These are phyloP conservation scores for Drosophila gunungcola DNA, from an alignment of 1,140 invertebrate species.

Conservation along the genomic window DNA sequence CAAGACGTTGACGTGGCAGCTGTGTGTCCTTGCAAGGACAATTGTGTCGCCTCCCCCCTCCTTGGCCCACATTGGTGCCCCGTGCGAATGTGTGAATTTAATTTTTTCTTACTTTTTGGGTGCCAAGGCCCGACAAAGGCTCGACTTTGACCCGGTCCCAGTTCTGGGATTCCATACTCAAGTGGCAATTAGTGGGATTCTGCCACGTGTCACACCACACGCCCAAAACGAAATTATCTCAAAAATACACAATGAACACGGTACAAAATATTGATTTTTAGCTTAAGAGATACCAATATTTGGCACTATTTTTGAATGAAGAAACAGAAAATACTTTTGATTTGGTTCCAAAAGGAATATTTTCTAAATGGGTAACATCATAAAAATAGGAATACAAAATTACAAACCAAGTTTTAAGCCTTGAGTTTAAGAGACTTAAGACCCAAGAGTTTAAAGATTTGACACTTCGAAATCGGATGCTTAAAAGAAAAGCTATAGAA, in stretches of 20 bases:
- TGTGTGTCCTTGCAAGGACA: constrained; percentile 79
- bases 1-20: constrained; percentile 73
- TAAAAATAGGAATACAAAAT: too few species aligned
- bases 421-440: too few species aligned
- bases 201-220: constrained; percentile 24
- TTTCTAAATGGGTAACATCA: too few species aligned
- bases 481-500: too few species aligned
- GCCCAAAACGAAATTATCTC: constrained; percentile 48
- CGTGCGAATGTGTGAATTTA: constrained; percentile 44
- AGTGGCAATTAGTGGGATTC: constrained; percentile 64
- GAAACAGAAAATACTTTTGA: too few species aligned
- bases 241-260: constrained; percentile 44
- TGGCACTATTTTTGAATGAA: too few species aligned
- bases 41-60: constrained; percentile 47
- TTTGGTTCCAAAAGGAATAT: too few species aligned
- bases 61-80: constrained; percentile 29
- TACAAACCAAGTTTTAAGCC: too few species aligned
- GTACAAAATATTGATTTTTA: background rate
- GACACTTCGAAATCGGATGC: too few species aligned
- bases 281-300: too few species aligned
- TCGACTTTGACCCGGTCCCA: constrained; percentile 41
- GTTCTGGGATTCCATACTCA: constrained; percentile 35
- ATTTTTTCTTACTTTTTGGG: constrained; percentile 30
- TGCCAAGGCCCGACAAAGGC: constrained; percentile 37
- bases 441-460: too few species aligned